These are phyloP conservation scores for Siderastrea radians DNA, from an alignment of 92 coral and sea anemone species.

Conservation along the genomic window DNA sequence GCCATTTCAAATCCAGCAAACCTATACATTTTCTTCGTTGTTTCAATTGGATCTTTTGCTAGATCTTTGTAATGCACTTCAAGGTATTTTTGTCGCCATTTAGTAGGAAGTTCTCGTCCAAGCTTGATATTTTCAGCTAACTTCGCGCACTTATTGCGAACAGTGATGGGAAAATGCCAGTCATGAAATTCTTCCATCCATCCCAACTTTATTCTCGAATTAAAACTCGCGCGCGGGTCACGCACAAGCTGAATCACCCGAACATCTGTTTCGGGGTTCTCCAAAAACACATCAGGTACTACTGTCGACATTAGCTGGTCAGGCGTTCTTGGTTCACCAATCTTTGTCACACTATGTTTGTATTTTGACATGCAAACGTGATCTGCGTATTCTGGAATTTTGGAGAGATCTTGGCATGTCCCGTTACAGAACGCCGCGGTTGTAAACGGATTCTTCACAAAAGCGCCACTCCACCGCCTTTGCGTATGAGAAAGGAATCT, in stretches of 20 bases:
- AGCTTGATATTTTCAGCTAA: conserved; percentile 10
- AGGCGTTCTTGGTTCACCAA: neutral
- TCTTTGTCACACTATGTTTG: conserved; percentile 21
- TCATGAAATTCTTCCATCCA: neutral
- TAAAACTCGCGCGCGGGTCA: conserved; percentile 8
- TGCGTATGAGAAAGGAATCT: conserved; percentile 8
- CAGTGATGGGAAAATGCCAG: neutral
- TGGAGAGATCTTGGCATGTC: neutral
- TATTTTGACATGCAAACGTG: conserved; percentile 8
- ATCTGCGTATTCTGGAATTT: neutral
- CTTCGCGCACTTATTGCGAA: neutral
- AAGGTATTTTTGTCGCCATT: neutral
- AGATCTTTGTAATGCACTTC: conserved; percentile 15
- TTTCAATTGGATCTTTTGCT: neutral
- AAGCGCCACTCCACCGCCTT: neutral
- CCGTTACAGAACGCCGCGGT: conserved; percentile 1
- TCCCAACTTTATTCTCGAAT: conserved; percentile 2
- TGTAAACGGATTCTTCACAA: conserved; percentile 10
- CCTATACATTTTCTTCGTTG: neutral
- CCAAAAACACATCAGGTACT: neutral
- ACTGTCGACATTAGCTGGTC: neutral
- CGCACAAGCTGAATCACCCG: conserved; percentile 8
- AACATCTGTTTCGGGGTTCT: conserved; percentile 13
- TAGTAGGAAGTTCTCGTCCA: conserved; percentile 1
- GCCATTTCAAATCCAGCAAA: conserved; percentile 28